phyloP scores from a whole-genome alignment of 1,140 invertebrate genomes.

The Parapsyche elsis region DNA sequence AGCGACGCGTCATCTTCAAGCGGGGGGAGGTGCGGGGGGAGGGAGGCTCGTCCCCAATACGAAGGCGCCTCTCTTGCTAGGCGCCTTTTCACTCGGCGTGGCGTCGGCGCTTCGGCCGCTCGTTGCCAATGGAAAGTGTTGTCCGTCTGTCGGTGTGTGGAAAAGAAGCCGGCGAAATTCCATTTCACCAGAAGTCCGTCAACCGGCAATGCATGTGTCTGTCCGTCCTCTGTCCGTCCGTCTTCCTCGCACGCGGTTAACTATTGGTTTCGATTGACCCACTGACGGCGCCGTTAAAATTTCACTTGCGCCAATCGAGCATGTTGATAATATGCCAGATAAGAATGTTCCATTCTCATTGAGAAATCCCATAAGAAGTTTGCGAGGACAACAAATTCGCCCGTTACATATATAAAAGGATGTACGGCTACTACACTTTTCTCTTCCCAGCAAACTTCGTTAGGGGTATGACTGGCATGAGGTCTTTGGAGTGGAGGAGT shows the following conservation, averaged over 20 bases:
- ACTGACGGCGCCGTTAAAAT: neutral
- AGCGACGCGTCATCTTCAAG: conserved; percentile 37
- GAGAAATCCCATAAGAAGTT: too few species aligned
- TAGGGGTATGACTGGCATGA: too few species aligned
- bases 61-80: neutral
- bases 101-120: neutral
- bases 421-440: too few species aligned
- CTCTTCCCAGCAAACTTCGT: too few species aligned
- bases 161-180: conserved; percentile 1
- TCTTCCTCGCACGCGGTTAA: neutral
- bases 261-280: conserved; percentile 33
- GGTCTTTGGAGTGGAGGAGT: too few species aligned
- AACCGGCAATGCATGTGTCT: neutral
- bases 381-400: too few species aligned
- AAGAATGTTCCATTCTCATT: too few species aligned
- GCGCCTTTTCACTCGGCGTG: neutral
- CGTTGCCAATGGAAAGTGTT: conserved; percentile 19
- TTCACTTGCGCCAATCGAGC: conserved; percentile 20
- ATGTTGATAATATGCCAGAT: neutral
- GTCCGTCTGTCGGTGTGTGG: neutral
- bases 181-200: conserved; percentile 22
- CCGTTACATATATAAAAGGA: too few species aligned
- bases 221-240: neutral
- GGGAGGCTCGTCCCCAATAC: neutral
- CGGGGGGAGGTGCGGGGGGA: neutral